Evolutionary conservation across 2,797 vertebrate genomes (phyloP).

Genomic region (Hypotaenidia philippensis): DNA sequence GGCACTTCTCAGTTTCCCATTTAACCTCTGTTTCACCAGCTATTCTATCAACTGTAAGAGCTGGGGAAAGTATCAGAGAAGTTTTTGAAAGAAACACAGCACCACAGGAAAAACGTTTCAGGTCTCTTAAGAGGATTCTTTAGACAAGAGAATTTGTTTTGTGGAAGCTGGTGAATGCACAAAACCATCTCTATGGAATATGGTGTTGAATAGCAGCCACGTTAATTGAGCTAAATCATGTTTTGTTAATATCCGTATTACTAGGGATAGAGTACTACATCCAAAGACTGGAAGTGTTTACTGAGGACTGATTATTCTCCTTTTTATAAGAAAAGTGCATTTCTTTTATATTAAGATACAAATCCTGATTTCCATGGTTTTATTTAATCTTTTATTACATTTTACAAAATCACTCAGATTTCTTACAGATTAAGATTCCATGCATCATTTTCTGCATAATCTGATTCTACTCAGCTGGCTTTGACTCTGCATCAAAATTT

Average conservation of each 20-base stretch:
- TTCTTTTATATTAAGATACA: slow-evolving; percentile 4
- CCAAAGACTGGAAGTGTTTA: not conserved
- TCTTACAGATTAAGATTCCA: not conserved
- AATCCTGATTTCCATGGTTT: slow-evolving; percentile 24
- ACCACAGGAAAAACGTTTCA: not conserved
- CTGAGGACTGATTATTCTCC: not conserved
- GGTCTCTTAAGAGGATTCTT: not conserved
- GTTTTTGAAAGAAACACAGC: not conserved
- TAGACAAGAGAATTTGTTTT: not conserved
- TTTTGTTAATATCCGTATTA: slow-evolving; percentile 10
- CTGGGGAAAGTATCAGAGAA: not conserved
- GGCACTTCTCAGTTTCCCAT: not conserved
- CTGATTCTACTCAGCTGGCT: slow-evolving; percentile 11
- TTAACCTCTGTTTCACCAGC: not conserved
- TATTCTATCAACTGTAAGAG: not conserved
- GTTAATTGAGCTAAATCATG: not conserved
- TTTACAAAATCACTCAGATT: slow-evolving; percentile 13
- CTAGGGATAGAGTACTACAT: not conserved
- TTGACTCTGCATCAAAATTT: slow-evolving; percentile 23
- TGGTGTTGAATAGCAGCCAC: not conserved
- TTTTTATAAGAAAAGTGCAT: not conserved
- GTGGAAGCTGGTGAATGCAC: not conserved
- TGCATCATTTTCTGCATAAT: slow-evolving; percentile 10
- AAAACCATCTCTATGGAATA: not conserved
- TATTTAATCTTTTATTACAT: not conserved